Conservation (phyloP, 2,113 vertebrate species). For the Girardinichthys multiradiatus region DNA sequence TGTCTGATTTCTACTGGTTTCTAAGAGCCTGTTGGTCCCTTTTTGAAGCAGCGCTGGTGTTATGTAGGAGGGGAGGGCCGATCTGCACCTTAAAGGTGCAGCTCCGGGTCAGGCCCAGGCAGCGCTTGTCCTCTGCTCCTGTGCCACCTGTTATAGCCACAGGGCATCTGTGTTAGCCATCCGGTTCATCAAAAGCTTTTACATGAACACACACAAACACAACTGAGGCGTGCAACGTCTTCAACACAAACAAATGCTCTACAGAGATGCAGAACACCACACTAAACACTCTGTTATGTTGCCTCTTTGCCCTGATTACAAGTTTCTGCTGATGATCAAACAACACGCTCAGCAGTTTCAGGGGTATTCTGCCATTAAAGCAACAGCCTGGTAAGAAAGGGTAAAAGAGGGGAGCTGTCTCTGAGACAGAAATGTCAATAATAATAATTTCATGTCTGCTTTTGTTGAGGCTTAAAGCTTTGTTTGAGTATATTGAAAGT, state of each 20-base stretch:
- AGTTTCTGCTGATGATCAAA: constrained; percentile 67
- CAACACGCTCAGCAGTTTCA: constrained; percentile 33
- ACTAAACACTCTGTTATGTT: constrained; percentile 50
- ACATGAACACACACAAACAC: constrained; percentile 10
- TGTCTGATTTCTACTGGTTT: constrained; percentile 2
- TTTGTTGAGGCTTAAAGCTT: no score
- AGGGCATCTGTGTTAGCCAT: constrained; percentile 38
- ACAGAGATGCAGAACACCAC: constrained; percentile 50
- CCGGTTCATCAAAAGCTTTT: constrained; percentile 33
- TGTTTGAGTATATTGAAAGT: no score
- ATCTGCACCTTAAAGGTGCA: constrained; percentile 48
- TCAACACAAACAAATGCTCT: constrained; percentile 19
- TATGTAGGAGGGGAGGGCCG: constrained; percentile 55
- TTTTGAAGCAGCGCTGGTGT: constrained; percentile 45
- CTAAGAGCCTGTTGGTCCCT: constrained; percentile 49
- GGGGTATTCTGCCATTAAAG: constrained; percentile 39
- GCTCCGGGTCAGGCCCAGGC: constrained; percentile 33
- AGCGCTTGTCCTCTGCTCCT: constrained; percentile 31
- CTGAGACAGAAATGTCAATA: constrained; percentile 58
- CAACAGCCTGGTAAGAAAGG: constrained; percentile 31
- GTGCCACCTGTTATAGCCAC: constrained; percentile 62
- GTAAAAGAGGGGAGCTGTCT: constrained; percentile 39
- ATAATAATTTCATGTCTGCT: constrained; percentile 47
- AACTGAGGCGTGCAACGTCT: not conserved
- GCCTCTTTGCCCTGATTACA: constrained; percentile 56